Base-by-base conservation (phyloP, 2,888 invertebrate species). In the Rhopalosiphum nymphaeae region DNA sequence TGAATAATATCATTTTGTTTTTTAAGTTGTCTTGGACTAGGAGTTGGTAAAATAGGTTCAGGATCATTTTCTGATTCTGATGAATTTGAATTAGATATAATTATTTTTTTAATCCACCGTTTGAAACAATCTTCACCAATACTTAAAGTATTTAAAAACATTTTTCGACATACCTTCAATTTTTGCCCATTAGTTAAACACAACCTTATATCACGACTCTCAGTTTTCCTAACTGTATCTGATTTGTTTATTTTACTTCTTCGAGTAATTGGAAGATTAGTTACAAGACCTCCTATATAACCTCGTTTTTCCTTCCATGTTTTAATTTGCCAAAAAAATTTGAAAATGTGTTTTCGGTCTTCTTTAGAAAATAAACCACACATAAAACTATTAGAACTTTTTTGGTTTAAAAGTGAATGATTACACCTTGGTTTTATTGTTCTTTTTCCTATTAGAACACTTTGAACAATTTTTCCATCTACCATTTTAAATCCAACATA, bases 101-200 rank as follows among this genome's bases (percentile, higher is more conserved):
- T 46, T 29, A 46, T 46, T 10, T 86, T 44, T 86, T 86, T 86
- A 46, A 26, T 86, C 46, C 86, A 86, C 46, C 46, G 44, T 46
- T 86, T 86, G 46, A 86, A 86, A 10, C 29, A 46, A 46, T 86
- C 86, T 86, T 86, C 86, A 86, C 46, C 46, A 86, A 86, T 86
- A 29, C 46, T 29, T 29, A 86, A 46, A 26, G 46, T 46, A 46
- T 86, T 86, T 11, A 86, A 86, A 46, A 86, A 86, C 25, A 86
- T 29, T 86, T 44, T 86, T 36, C 9, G 42, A 87, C 26, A 87
- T 87, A n/a, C 61, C 61, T 67, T 67, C 44, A 46, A 85, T 25
- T 85, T 5, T 46, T 44, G 26, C 13, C 86, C 86, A 86, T 86
- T 46, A 86, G 29, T 46, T 86, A 86, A 46, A 86, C 46, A 86